Base-by-base conservation (phyloP, 23 tunicate genomes). In the Trididemnum miniatum region DNA sequence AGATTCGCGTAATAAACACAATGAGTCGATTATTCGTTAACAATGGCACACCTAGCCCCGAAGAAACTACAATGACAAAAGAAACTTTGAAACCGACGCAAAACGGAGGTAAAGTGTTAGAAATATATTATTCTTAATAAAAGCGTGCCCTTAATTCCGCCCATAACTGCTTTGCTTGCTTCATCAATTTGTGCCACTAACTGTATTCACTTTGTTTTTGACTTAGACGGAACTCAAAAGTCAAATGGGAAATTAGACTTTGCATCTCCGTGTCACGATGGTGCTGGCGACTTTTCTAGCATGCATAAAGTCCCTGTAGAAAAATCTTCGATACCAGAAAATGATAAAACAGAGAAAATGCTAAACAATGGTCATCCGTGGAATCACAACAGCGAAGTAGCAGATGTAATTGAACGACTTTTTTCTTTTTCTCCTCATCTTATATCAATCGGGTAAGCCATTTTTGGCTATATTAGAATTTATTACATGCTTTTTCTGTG, bases 341-440 rank as follows among this genome's bases (percentile, higher is more conserved):
- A n/a, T n/a, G n/a, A n/a, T n/a, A n/a, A n/a, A n/a, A n/a, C n/a
- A n/a, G n/a, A n/a, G n/a, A n/a, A n/a, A n/a, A n/a, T n/a, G n/a
- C n/a, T n/a, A n/a, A n/a, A 7, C 54, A 44, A 15, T 44, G 54
- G 54, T 7, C 9, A 44, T 7, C 54, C 54, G 15, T 44, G 54
- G 54, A 9, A 15, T 9, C 9, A 44, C 9, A 15, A 44, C 54
- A 15, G 54, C 29, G 71, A 86, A 29, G 84, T 86, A 1, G 84
- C 90, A 30, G 84, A 86, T 35, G 84, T 79, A 3, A 86, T 86
- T 51, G 84, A 79, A 71, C 79, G 54, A 49, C 72, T 86, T 22
- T 86, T 86, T 30, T 86, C 90, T 0, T 86, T 86, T 79, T 86
- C 90, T 26, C 79, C 90, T 33, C 83, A 86, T 59, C 73, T 86